A percentile compares a stretch with the other conserved stretches of the same genome.
Evolutionary conservation across 2,797 vertebrate species (phyloP).

Genomic region (Spea hammondii): DNA sequence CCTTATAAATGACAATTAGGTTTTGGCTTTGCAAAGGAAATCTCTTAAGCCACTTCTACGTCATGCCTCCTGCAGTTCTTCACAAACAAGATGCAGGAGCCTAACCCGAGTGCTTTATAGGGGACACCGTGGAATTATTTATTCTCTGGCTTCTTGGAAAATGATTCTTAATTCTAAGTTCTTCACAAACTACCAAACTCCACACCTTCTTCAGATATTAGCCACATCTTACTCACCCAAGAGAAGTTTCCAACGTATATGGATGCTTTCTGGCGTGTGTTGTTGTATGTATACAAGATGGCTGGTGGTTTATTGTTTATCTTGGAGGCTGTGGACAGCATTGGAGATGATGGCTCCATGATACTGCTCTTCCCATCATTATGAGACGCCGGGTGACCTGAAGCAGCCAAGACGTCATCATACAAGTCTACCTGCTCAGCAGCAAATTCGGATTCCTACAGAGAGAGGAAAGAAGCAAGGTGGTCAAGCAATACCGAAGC

Average conservation of each 20-base stretch:
- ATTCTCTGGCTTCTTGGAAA: no score
- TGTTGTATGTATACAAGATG: slow-evolving; percentile 71
- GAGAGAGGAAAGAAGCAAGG: slow-evolving; percentile 19
- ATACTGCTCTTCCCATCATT: slow-evolving; percentile 63
- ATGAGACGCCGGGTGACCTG: slow-evolving; percentile 60
- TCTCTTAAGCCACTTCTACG: no score
- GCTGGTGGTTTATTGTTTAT: slow-evolving; percentile 62
- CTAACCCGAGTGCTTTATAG: no score
- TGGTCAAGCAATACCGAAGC: neutral
- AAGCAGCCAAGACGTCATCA: slow-evolving; percentile 86
- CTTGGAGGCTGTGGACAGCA: slow-evolving; percentile 63
- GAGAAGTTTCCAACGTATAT: slow-evolving; percentile 90
- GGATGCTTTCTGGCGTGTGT: slow-evolving; percentile 69
- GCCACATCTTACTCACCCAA: slow-evolving; percentile 78
- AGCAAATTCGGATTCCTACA: slow-evolving; percentile 73
- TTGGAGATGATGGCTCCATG: slow-evolving; percentile 56
- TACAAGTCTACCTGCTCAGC: slow-evolving; percentile 90
- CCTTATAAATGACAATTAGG: no score
- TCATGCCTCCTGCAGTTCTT: no score
- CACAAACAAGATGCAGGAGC: no score
- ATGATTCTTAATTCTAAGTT: no score
- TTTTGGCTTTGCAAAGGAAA: no score
- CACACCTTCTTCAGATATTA: no score
- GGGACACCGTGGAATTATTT: no score
- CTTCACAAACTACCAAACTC: no score